Percentiles rank a stretch among this genome's conserved stretches.
Evolutionary conservation across 2,113 vertebrate species (phyloP).

Genomic region (Tetrax tetrax): DNA sequence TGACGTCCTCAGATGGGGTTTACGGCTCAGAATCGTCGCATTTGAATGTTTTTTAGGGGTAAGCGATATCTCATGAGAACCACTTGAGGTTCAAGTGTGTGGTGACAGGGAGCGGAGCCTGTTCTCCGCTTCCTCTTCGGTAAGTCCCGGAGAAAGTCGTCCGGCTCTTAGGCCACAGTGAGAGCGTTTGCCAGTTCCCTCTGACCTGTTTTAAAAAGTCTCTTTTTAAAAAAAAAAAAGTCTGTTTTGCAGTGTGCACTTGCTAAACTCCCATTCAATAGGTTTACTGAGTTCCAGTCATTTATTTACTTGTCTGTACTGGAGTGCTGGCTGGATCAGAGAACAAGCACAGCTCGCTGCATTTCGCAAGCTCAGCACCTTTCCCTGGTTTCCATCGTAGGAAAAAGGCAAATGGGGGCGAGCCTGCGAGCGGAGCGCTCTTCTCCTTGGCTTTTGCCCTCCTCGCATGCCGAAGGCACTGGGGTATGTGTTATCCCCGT

Average conservation of each 20-base stretch:
- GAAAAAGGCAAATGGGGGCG: not conserved
- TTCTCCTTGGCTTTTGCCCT: not conserved
- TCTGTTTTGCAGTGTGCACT: not conserved
- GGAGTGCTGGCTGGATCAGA: not conserved
- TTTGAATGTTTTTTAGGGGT: not conserved
- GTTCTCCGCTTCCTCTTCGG: not conserved
- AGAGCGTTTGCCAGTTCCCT: not conserved
- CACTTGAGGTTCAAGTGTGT: not conserved
- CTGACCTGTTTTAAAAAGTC: not conserved
- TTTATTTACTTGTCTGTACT: not conserved
- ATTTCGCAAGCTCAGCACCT: not conserved
- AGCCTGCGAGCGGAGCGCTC: not conserved
- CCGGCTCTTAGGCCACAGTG: not conserved
- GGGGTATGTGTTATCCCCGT: not conserved
- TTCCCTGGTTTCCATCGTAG: not conserved
- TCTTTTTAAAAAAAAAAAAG: not conserved
- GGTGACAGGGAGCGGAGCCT: not conserved
- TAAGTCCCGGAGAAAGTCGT: not conserved
- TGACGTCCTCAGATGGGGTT: accelerated
- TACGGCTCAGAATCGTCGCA: accelerated
- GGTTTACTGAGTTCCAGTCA: not conserved
- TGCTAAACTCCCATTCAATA: not conserved
- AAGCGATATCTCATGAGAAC: not conserved
- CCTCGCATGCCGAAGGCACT: not conserved
- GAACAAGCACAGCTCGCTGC: not conserved